These are phyloP conservation scores for Pachyuromys duprasi DNA, from an alignment of 2,797 vertebrate genomes.

Conservation along the genomic window DNA sequence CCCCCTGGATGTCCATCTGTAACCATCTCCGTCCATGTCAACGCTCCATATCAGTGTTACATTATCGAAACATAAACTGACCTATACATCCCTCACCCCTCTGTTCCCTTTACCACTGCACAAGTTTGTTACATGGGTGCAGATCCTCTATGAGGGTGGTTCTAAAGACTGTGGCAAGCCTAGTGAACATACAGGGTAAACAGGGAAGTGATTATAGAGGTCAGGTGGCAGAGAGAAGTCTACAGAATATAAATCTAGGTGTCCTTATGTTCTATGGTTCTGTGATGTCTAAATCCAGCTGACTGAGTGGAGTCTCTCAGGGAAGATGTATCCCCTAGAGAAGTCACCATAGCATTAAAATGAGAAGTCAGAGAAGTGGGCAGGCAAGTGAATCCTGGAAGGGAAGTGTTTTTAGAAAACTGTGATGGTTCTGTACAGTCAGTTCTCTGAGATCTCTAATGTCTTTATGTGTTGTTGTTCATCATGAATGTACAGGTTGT, in stretches of 20 bases:
- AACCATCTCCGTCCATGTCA: neutral
- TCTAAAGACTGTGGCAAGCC: neutral
- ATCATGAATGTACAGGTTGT: neutral
- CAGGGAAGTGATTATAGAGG: neutral
- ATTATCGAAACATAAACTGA: neutral
- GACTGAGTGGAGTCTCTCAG: neutral
- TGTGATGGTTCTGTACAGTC: neutral
- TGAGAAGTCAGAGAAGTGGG: neutral
- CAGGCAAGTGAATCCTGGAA: accelerated
- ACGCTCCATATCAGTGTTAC: neutral
- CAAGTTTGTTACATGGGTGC: neutral
- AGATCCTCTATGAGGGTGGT: neutral
- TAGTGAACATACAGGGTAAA: neutral
- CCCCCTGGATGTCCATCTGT: neutral
- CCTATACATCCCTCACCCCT: neutral
- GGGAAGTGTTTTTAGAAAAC: neutral
- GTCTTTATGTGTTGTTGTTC: neutral
- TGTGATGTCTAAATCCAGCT: neutral
- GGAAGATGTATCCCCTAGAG: neutral
- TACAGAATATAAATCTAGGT: too few relatives aligned
- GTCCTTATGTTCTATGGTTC: neutral
- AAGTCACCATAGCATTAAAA: neutral
- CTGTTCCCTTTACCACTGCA: neutral
- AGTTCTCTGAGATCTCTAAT: neutral
- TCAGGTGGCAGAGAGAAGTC: neutral